Evolutionary conservation across 2,113 vertebrate genomes (phyloP).

Genomic region (Perca schrenkii): DNA sequence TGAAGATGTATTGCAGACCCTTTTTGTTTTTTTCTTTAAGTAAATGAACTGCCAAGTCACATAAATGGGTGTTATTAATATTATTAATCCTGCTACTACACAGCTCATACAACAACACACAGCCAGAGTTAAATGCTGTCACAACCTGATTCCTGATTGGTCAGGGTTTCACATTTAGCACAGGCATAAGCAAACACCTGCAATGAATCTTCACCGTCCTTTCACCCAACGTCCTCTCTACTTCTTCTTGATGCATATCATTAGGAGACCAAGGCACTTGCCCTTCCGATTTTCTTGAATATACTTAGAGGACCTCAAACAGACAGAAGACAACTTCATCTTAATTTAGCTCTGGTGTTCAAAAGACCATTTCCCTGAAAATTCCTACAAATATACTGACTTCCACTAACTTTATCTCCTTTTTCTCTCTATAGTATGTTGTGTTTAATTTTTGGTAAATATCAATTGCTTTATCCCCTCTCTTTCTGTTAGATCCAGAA

Average conservation of each 20-base stretch:
- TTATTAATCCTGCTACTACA: conserved; percentile 62
- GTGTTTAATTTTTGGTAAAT: conserved; percentile 30
- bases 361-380: conserved; percentile 56
- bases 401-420: not conserved
- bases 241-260: conserved; percentile 51
- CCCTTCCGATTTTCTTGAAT: conserved; percentile 57
- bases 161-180: conserved; percentile 88
- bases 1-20: not conserved
- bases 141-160: conserved; percentile 77
- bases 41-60: conserved; percentile 89
- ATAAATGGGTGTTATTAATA: conserved; percentile 86
- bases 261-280: conserved; percentile 69
- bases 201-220: conserved; percentile 18
- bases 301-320: conserved; percentile 33
- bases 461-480: conserved; percentile 17
- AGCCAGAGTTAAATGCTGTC: conserved; percentile 55
- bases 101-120: conserved; percentile 65
- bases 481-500: conserved; percentile 38
- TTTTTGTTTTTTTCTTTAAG: conserved; percentile 30
- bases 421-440: conserved; percentile 2
- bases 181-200: conserved; percentile 58
- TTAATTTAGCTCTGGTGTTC: conserved; percentile 27
- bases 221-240: conserved; percentile 32
- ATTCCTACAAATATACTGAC: not conserved
- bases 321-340: conserved; percentile 22